Percentiles rank a stretch among this genome's conserved stretches.
phyloP scores from a whole-genome alignment of 2,797 vertebrate genomes.

The Eospalax fontanierii region DNA sequence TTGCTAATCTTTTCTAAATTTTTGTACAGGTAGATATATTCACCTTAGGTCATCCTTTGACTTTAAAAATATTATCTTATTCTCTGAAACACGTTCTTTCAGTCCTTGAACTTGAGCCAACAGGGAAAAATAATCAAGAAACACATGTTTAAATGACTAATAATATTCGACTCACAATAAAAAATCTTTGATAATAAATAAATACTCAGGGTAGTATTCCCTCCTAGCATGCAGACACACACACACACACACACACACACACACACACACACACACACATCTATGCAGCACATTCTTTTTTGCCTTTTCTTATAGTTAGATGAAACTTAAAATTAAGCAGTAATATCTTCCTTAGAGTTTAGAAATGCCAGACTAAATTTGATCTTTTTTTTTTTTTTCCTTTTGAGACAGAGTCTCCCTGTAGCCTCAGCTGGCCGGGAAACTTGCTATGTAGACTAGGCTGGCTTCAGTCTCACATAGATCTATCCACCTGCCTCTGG shows the following conservation, averaged over 20 bases:
- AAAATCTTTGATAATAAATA: slow-evolving; percentile 61
- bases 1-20: slow-evolving; percentile 62
- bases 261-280: too few relatives aligned
- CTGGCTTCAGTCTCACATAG: too few relatives aligned
- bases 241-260: neutral
- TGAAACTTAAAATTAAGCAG: slow-evolving; percentile 47
- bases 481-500: too few relatives aligned
- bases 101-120: slow-evolving; percentile 54
- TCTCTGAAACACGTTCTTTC: slow-evolving; percentile 62
- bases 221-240: neutral
- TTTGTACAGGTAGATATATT: slow-evolving; percentile 65
- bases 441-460: too few relatives aligned
- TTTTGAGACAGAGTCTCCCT: neutral
- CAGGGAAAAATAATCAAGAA: neutral
- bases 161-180: slow-evolving; percentile 64
- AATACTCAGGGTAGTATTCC: slow-evolving; percentile 13
- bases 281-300: neutral
- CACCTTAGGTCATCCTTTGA: slow-evolving; percentile 68
- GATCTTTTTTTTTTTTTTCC: neutral
- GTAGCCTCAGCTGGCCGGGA: too few relatives aligned
- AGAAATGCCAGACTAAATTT: slow-evolving; percentile 43
- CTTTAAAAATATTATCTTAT: slow-evolving; percentile 74
- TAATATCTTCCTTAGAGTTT: neutral
- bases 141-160: slow-evolving; percentile 51
- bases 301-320: slow-evolving; percentile 7